phyloP scores from a whole-genome alignment of 2,888 invertebrate species.

The Magallana nippona region DNA sequence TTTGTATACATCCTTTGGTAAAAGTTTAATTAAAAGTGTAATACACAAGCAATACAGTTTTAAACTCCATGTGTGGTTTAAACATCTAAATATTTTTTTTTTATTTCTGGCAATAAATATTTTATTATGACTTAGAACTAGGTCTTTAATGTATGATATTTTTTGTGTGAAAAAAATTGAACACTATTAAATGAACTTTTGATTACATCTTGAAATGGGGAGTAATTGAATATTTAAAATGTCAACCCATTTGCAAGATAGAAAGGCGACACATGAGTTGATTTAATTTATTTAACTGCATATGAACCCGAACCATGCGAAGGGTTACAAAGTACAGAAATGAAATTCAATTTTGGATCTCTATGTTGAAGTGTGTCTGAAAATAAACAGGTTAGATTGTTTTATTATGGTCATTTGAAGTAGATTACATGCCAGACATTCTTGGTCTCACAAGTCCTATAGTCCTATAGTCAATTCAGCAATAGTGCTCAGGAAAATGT shows the following conservation, averaged over 20 bases:
- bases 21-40: not conserved
- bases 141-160: conserved; percentile 10
- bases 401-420: conserved; percentile 19
- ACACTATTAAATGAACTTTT: not conserved
- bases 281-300: conserved; percentile 2
- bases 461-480: not conserved
- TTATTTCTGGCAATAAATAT: conserved; percentile 12
- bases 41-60: not conserved
- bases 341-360: conserved; percentile 11
- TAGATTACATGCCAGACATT: conserved; percentile 18
- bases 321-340: conserved; percentile 12
- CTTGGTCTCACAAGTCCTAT: not conserved
- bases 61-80: not conserved
- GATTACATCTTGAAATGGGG: not conserved
- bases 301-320: not conserved
- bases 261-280: conserved; percentile 16
- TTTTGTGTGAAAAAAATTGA: not conserved
- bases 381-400: conserved; percentile 24
- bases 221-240: conserved; percentile 16
- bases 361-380: not conserved
- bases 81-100: not conserved
- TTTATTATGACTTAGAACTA: not conserved
- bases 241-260: conserved; percentile 27
- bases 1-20: not conserved
- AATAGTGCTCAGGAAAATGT: not conserved